Evolutionary conservation across 92 coral and sea anemone species (phyloP).

Genomic region (Porites rus): DNA sequence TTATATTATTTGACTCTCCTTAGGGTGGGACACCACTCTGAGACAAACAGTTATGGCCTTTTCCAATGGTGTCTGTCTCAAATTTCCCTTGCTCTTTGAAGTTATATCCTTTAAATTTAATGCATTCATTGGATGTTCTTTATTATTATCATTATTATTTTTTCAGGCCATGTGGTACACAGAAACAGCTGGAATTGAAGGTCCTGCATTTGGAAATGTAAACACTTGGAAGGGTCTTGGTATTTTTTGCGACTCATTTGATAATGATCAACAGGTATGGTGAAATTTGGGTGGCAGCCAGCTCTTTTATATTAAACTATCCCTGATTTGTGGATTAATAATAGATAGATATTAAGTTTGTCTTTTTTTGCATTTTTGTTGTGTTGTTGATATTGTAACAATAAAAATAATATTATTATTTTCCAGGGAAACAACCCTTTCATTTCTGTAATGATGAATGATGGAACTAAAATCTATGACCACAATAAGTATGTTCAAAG

Average conservation of each 20-base stretch:
- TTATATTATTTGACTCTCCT: too few relatives aligned
- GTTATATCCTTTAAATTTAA: not conserved
- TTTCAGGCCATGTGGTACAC: slow-evolving; percentile 94
- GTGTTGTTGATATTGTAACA: not conserved
- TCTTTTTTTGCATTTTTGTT: not conserved
- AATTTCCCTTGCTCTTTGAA: too few relatives aligned
- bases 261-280: slow-evolving; percentile 96
- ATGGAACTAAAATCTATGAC: slow-evolving; percentile 88
- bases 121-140: not conserved
- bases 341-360: too few relatives aligned
- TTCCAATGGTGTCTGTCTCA: too few relatives aligned
- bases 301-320: not conserved
- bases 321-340: not conserved
- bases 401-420: not conserved
- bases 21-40: too few relatives aligned
- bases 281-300: not conserved
- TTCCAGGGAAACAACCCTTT: slow-evolving; percentile 95
- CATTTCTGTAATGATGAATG: slow-evolving; percentile 93
- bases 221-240: slow-evolving; percentile 96
- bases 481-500: slow-evolving; percentile 82
- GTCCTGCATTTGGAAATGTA: slow-evolving; percentile 93
- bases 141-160: not conserved
- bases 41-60: too few relatives aligned
- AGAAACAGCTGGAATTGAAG: slow-evolving; percentile 81
- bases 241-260: slow-evolving; percentile 95